Evolutionary conservation across 2,113 vertebrate genomes (phyloP), one percentile per base, ranked within the genome.

Genomic region (Sceloporus tristichus): DNA sequence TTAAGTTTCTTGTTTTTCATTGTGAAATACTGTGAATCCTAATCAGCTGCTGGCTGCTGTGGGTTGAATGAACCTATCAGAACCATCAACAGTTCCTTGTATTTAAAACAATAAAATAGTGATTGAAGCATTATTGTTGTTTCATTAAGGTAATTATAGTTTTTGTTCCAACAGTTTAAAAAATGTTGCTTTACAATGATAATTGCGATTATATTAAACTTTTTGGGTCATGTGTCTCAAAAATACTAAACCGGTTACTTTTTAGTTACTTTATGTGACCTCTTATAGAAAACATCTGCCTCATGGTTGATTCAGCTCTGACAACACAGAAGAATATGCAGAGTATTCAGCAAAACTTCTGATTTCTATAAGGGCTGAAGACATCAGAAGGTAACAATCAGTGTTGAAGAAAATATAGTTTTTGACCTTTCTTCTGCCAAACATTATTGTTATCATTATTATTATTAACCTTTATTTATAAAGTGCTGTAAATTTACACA

Each of bases 1-100:
- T 89, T 29, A 85, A 5, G 9, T 68, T 85, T 56, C 59, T 40
- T 68, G 34, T 19, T 53, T 89, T 70, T 85, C 59, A 34, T 82
- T 34, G 54, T 27, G 78, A 66, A 81, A 84, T 11, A 23, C 38
- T 0, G 59, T 65, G 62, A 38, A 23, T 9, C 79, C 62, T 29
- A 40, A 59, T 78, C 40, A 53, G 73, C 16, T 4, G n/a, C 38
- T 70, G 2, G 42, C 19, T 68, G 48, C 18, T 62, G 42, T 53
- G 71, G 42, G 48, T 9, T 68, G 62, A 56, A 62, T 1, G 19
- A 77, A 77, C 11, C 40, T 88, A 77, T 38, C 40, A 27, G n/a
- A 83, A 25, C 54, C 82, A 42, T n/a, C 54, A 70, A 29, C 65
- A 74, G 29, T 5, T 40, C 38, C 29, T 23, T 9, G 38, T 59